Percentiles rank a stretch among this genome's conserved stretches.
These are phyloP conservation scores for Misgurnus mizolepis DNA, from an alignment of 2,113 vertebrate genomes.

Conservation along the genomic window DNA sequence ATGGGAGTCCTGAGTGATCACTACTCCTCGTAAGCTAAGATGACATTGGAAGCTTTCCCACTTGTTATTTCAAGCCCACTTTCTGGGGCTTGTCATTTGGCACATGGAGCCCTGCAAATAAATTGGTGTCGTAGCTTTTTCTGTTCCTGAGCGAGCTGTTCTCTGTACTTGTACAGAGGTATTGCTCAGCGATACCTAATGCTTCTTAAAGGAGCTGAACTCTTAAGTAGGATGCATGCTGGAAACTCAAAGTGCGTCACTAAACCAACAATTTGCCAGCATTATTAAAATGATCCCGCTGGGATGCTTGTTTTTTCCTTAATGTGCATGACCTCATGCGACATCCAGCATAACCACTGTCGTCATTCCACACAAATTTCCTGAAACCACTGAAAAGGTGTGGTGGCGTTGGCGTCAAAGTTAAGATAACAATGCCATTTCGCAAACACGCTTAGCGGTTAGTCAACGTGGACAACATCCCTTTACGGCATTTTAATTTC, in stretches of 20 bases:
- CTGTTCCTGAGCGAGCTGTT: not conserved
- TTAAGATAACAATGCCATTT: not conserved
- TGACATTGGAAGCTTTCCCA: constrained; percentile 14
- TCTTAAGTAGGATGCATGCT: not conserved
- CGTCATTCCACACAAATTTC: not conserved
- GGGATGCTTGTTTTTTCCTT: not conserved
- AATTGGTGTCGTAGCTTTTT: constrained; percentile 21
- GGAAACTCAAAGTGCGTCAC: not conserved
- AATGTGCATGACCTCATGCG: not conserved
- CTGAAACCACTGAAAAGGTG: not conserved
- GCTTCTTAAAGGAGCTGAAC: not conserved
- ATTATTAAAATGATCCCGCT: not conserved
- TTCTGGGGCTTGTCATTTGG: constrained; percentile 5
- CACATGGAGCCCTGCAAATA: constrained; percentile 26
- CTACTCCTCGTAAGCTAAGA: constrained; percentile 9
- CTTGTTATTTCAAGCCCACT: constrained; percentile 12
- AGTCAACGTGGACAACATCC: not conserved
- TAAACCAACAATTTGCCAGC: not conserved
- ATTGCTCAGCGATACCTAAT: not conserved
- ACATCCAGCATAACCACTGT: not conserved
- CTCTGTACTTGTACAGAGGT: no score
- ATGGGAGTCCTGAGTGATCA: not conserved
- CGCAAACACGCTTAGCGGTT: not conserved
- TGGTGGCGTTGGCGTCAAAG: not conserved
- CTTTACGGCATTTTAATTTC: not conserved